phyloP scores from a whole-genome alignment of 2,797 vertebrate species.

The Artibeus jamaicensis region DNA sequence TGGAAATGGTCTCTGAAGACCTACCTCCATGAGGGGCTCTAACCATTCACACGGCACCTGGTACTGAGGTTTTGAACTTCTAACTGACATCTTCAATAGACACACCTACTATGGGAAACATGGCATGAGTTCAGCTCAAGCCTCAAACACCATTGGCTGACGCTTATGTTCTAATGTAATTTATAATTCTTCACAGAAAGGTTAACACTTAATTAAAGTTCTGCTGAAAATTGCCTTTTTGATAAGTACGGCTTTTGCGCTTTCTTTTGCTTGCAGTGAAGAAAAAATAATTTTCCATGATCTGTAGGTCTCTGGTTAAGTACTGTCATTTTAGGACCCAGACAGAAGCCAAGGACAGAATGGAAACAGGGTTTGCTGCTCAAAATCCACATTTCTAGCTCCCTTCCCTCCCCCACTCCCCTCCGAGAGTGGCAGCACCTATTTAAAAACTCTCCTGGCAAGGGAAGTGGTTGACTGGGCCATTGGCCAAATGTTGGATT shows the following conservation, averaged over 20 bases:
- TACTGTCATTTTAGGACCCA: background rate
- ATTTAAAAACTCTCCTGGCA: constrained; percentile 7
- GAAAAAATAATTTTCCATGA: constrained; percentile 42
- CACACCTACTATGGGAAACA: constrained; percentile 68
- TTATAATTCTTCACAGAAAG: constrained; percentile 70
- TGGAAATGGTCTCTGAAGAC: constrained; percentile 39
- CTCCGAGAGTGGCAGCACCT: background rate
- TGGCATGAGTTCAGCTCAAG: constrained; percentile 40
- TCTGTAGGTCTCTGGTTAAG: constrained; percentile 19
- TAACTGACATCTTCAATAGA: constrained; percentile 66
- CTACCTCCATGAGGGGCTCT: background rate
- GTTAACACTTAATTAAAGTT: constrained; percentile 71
- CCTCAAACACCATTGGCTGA: constrained; percentile 63
- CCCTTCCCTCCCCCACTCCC: fast-evolving
- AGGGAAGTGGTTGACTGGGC: background rate
- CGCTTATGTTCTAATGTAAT: constrained; percentile 67
- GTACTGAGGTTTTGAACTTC: constrained; percentile 67
- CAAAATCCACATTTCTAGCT: background rate
- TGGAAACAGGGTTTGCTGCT: background rate
- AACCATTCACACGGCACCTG: constrained; percentile 8
- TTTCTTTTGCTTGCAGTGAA: constrained; percentile 21
- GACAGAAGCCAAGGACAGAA: background rate
- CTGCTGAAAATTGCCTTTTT: constrained; percentile 61
- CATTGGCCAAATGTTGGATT: background rate
- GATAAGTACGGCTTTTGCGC: constrained; percentile 30